Evolutionary conservation across 2,888 invertebrate species (phyloP), one percentile per base, ranked within the genome.

Genomic region (Himalopsyche tibetana): DNA sequence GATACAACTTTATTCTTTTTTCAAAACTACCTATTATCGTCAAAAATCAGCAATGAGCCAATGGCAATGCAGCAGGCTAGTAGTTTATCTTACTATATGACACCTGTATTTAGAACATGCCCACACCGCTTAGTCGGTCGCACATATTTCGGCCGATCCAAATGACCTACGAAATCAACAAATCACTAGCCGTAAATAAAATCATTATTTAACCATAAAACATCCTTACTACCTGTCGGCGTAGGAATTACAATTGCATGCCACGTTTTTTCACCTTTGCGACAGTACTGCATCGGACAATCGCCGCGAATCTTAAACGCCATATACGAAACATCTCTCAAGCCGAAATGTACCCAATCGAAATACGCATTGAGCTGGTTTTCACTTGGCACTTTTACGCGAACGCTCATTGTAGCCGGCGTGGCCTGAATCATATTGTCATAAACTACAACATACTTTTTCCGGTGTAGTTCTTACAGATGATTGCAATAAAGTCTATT

Each of bases 401-500:
- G 63, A 63, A 63, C 63, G 63, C 11, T 63, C 63, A 63, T 63
- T 63, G 63, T 63, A 11, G 11, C 63, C 28, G n/a, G 28, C 63
- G 63, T 4, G 28, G 63, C 28, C 19, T 8, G 8, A 3, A 9
- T n/a, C 19, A 19, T 28, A 63, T 63, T 63, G 63, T 63, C 19
- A 19, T 63, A 63, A 63, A 19, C 28, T 63, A 28, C 5, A 63
- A 9, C 8, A 63, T 19, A 15, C 19, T 19, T 19, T 63, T 19
- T 45, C 42, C 84, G 36, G 69, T 63, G 36, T 36, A 45, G 51
- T n/a, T 63, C 84, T 82, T 80, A 56, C 19, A 51, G 56, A 40
- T 28, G 17, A 63, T 42, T 1, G 81, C n/a, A 38, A 40, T 82
- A 84, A 56, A 82, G 84, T n/a, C 82, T 63, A 63, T 84, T 84